Conservation (phyloP, 2,113 vertebrate species). For the Nothocercus nigrocapillus region DNA sequence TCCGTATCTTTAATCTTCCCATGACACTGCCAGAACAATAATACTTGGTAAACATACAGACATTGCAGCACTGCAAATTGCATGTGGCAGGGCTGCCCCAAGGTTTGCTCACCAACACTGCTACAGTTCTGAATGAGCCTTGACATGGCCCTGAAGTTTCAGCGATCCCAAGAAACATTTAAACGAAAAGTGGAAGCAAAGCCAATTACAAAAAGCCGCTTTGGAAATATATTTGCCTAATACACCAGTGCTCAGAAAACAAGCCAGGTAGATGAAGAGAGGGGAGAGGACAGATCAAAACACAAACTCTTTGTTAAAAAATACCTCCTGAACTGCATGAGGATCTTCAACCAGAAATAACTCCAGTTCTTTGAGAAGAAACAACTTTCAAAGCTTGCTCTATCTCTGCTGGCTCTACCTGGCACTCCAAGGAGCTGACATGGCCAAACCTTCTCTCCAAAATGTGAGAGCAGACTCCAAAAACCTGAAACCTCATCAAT, state of each 20-base stretch:
- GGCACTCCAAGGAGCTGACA: not conserved
- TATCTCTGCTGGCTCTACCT: not conserved
- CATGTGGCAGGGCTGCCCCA: slow-evolving; percentile 33
- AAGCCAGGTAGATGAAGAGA: not conserved
- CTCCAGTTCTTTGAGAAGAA: not conserved
- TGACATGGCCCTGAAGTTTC: slow-evolving; percentile 41
- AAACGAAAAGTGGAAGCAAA: not conserved
- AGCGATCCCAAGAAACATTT: not conserved
- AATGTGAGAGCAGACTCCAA: not conserved
- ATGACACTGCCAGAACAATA: slow-evolving; percentile 30
- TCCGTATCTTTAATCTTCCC: not conserved
- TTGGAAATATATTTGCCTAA: not conserved
- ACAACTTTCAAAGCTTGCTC: not conserved
- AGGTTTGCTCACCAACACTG: slow-evolving; percentile 18
- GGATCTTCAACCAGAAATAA: not conserved
- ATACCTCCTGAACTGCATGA: not conserved
- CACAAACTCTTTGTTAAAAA: not conserved
- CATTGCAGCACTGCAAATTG: not conserved
- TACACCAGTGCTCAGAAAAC: not conserved
- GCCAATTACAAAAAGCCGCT: slow-evolving; percentile 21
- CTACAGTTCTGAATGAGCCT: not conserved
- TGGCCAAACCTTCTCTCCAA: not conserved
- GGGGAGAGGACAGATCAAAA: not conserved
- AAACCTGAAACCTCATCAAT: not conserved
- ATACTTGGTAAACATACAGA: not conserved